phyloP scores from a whole-genome alignment of 2,797 vertebrate species.

The Podargus strigoides region DNA sequence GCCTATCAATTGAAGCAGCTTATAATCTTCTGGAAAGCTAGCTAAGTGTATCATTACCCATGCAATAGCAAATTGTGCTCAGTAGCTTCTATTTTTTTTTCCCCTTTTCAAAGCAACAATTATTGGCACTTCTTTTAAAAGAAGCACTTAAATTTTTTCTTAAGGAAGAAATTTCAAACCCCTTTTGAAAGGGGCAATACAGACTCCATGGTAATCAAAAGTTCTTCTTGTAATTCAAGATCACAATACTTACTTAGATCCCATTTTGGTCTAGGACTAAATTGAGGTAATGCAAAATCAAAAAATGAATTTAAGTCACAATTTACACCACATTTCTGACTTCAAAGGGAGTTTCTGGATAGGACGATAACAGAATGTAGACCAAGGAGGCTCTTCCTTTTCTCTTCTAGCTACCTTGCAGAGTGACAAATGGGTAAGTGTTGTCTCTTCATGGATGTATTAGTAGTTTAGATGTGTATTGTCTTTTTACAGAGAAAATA shows the following conservation, averaged over 20 bases:
- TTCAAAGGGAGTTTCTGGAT: constrained; percentile 1
- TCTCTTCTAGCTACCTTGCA: neutral
- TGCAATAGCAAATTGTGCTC: neutral
- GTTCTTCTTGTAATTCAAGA: constrained; percentile 10
- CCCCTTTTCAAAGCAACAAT: neutral
- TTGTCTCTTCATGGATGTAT: neutral
- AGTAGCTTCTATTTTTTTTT: neutral
- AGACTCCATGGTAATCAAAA: neutral
- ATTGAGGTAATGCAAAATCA: neutral
- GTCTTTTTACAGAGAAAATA: neutral
- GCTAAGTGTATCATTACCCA: constrained; percentile 9
- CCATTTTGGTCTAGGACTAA: neutral
- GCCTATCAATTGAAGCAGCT: constrained; percentile 23
- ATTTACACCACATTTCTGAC: neutral
- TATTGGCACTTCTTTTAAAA: constrained; percentile 49
- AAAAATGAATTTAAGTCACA: neutral
- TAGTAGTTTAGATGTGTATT: neutral
- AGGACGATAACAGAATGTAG: neutral
- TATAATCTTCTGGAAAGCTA: constrained; percentile 22
- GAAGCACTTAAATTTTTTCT: neutral
- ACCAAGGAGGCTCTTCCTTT: neutral
- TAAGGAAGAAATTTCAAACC: constrained; percentile 35
- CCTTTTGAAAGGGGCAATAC: neutral
- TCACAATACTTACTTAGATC: neutral
- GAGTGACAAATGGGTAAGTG: neutral